These are phyloP conservation scores for Anolis carolinensis DNA, from an alignment of 2,113 vertebrate species.

Conservation along the genomic window DNA sequence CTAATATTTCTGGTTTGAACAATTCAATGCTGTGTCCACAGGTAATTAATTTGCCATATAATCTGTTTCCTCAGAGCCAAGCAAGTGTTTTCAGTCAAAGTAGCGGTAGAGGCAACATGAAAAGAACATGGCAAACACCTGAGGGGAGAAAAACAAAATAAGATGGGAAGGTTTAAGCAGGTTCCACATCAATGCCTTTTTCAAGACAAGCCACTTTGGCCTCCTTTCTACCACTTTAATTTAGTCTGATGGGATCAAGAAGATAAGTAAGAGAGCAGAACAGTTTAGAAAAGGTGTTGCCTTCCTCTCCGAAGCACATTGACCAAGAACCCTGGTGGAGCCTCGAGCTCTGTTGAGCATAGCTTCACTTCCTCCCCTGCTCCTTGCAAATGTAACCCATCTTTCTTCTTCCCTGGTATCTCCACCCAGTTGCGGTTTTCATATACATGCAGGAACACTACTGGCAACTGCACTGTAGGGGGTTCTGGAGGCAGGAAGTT, in stretches of 20 bases:
- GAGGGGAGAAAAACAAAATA: not conserved
- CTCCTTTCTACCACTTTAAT: not conserved
- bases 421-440: no score
- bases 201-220: not conserved
- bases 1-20: not conserved
- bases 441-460: no score
- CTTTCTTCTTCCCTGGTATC: no score
- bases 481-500: no score
- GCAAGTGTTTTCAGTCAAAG: conserved; percentile 27
- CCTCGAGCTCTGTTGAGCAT: no score
- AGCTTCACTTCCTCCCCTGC: no score
- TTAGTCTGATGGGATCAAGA: not conserved
- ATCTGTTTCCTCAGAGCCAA: not conserved
- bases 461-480: no score
- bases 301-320: no score
- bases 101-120: conserved; percentile 42
- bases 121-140: conserved; percentile 44
- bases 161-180: not conserved
- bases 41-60: not conserved
- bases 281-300: not conserved
- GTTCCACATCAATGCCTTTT: not conserved
- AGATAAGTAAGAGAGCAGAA: not conserved
- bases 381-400: no score
- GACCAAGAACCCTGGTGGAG: no score
- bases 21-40: not conserved